Evolutionary conservation across 2,888 invertebrate species (phyloP), one percentile per base, ranked within the genome.

Genomic region (Euzophera pinguis): DNA sequence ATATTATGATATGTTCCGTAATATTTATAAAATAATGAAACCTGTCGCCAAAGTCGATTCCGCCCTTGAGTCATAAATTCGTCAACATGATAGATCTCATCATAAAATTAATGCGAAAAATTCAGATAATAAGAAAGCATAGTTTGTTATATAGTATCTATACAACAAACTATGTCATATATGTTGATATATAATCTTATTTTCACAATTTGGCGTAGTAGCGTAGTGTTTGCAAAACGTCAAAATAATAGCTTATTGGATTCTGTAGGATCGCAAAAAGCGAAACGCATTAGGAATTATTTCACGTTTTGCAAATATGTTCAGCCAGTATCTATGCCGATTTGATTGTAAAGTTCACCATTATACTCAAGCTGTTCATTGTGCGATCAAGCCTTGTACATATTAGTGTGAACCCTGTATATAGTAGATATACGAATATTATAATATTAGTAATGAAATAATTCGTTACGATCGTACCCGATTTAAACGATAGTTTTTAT

Each of bases 301-400:
- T 12, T 38, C 5, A 38, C 37, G 37, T 38, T 38, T 13, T 13
- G 3, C 37, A 5, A 38, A 35, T 5, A 14, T 39, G 14, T 16
- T 9, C 16, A 3, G 10, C 4, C 8, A 13, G 38, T 16, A 9
- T 39, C 7, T 32, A 39, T 3, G 14, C 39, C 13, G 39, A 39
- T 39, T 39, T 7, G 37, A 38, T 4, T 38, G 7, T 8, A 39
- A 4, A 5, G 14, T 17, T 39, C 9, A 16, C 8, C 14, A 10
- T 1, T 48, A 38, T 60, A 60, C 56, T 59, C 51, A 64, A 66
- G 63, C 63, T 67, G 64, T 68, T 65, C 60, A 58, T 62, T 61
- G 5, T 56, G 63, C 67, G 64, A 67, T 67, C 61, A 63, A 65
- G 52, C 55, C 53, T 56, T 68, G 66, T 68, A 64, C 54, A 68